Base-by-base conservation (phyloP, 2,888 invertebrate species). In the Lydus trimaculatus region DNA sequence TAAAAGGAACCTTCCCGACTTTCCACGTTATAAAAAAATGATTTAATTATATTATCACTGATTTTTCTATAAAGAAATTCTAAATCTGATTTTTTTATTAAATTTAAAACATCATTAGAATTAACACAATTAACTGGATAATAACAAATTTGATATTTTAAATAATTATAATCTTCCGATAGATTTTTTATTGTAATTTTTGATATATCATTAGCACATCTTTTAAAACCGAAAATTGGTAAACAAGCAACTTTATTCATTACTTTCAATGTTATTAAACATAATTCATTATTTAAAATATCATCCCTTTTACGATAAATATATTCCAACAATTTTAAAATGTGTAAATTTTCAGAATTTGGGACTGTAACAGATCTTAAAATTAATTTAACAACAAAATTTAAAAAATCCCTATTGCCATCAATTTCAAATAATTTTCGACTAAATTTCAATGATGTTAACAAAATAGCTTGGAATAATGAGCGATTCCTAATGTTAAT, bases 11-110 rank as follows among this genome's bases (percentile, higher is more conserved):
- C 79, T 67, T 79, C 79, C 58, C 78, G 75, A 72, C 72, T 79
- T 43, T 79, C 78, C 31, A 77, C 73, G 60, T 79, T 79, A 61
- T 75, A 78, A 11, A 63, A 62, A 72, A 80, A 80, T 69, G 76
- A 74, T 63, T 71, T 67, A 15, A 78, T 66, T 8, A 79, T 69
- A 62, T 73, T 78, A 59, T 61, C 63, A 17, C 72, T 56, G 59
- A 75, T 58, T 56, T 61, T 64, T 65, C 33, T 58, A 48, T 61
- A 13, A 59, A 52, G 39, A 58, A 28, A 64, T 31, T n/a, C 23
- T 65, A 64, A 11, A 74, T 61, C 39, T 58, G 61, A 33, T 62
- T 65, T 62, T 66, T 64, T 52, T 67, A 72, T 28, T 63, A 59
- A 59, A n/a, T 63, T 67, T 61, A 77, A 58, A 52, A 76, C 36